These are phyloP conservation scores for Drosophila ironensis DNA, from an alignment of 1,140 invertebrate species.

Conservation along the genomic window DNA sequence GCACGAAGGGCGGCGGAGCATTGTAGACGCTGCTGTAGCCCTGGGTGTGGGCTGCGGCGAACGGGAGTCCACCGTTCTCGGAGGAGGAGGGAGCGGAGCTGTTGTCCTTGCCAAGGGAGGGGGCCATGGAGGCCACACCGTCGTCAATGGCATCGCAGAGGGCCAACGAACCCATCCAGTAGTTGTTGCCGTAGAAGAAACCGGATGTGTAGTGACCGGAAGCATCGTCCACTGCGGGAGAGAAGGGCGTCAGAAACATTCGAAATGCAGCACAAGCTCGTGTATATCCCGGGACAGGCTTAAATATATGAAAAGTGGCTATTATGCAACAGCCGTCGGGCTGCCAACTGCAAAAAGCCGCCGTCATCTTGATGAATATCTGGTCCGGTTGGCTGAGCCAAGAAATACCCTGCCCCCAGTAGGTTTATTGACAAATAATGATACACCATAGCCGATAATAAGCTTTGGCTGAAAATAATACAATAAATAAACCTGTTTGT, in stretches of 20 bases:
- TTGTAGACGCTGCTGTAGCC: constrained; percentile 67
- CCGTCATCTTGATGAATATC: not conserved
- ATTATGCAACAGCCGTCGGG: constrained; percentile 28
- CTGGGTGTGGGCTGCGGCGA: constrained; percentile 74
- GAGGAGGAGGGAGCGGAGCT: constrained; percentile 18
- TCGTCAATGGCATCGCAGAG: constrained; percentile 87
- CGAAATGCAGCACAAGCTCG: constrained; percentile 1
- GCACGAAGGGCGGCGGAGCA: constrained; percentile 83
- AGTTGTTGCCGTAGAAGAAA: constrained; percentile 92
- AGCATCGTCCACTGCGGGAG: constrained; percentile 88
- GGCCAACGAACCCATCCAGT: constrained; percentile 90
- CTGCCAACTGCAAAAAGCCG: not conserved
- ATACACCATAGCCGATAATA: too few relatives aligned
- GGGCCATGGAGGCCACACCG: constrained; percentile 2
- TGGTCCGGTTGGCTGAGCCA: too few relatives aligned
- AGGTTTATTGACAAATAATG: too few relatives aligned
- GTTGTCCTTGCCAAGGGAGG: constrained; percentile 38
- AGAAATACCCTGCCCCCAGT: constrained; percentile 2
- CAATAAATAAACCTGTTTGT: too few relatives aligned
- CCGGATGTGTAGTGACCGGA: constrained; percentile 90
- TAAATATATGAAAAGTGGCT: constrained; percentile 1
- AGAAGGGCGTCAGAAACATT: constrained; percentile 47
- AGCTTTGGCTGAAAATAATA: too few relatives aligned
- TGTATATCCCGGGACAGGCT: too few relatives aligned
- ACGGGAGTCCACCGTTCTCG: constrained; percentile 57